Base-by-base conservation (phyloP, 1,140 invertebrate species). In the Potamilus streckersoni region DNA sequence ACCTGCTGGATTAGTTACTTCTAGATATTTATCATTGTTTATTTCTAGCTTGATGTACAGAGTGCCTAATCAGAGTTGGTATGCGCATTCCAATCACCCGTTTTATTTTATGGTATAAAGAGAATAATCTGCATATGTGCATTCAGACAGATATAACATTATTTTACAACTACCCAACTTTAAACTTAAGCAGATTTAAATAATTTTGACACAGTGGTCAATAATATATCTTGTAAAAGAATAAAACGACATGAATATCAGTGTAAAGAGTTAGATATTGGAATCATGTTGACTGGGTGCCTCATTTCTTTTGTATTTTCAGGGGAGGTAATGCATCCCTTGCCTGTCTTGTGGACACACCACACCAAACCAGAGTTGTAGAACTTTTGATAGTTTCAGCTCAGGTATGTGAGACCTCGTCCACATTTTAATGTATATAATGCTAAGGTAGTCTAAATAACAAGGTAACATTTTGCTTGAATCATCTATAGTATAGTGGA, bases 281-380 rank as follows among this genome's bases (percentile, higher is more conserved):
- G 13, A 70, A 55, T 31, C 12, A 15, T 69, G 19, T 59, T 59
- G 56, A 70, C n/a, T 78, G 38, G 0, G 17, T 17, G 49, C 23
- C 55, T 13, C 23, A 15, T 59, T 57, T 68, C 38, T 64, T 62
- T 71, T 63, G 27, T 75, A 27, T 66, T 72, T 76, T 79, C 80
- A 86, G 86, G 62, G 91, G 93, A 82, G 91, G 90, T 11, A 88
- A 88, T 56, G 91, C 91, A 8, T 92, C 91, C 1, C 82, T 93
- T 23, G 90, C 87, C 66, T 92, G 90, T 27, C 83, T 93, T 31
- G 89, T 92, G 14, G 92, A 93, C 80, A 92, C 92, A 14, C 90
- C 92, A 71, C 91, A 93, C 84, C 92, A 93, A 81, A 91, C 92
- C 3, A 85, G 91, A 64, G 90, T 90, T 17, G 87, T 93, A 58